Base-by-base conservation (phyloP, 2,888 invertebrate species). In the Chloroclysta siterata region DNA sequence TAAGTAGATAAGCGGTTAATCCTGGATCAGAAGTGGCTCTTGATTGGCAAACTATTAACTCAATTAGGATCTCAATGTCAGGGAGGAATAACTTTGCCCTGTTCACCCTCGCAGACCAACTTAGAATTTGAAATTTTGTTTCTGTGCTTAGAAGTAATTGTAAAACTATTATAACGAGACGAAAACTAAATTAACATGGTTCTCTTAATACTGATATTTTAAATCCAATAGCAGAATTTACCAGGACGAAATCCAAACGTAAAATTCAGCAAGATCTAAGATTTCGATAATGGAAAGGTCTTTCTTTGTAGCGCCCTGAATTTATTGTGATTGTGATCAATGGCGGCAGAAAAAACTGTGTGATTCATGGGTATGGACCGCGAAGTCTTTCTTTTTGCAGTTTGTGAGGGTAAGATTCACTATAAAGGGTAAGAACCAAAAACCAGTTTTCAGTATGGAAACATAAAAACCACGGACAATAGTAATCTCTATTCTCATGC, bases 401-500 rank as follows among this genome's bases (percentile, higher is more conserved):
- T 50, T 33, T 8, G 33, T 14, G 29, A 17, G 8, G 4, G 6
- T 44, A 44, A 44, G 46, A 46, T 4, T 33, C 33, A 33, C 33
- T 5, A 33, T 0, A 5, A 33, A 33, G 33, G 5, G 33, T 8
- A 33, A 8, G 33, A 33, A 33, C 15, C 8, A 22, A 22, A 22
- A 44, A 28, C 28, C 22, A n/a, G 1, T 33, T 8, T 0, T 29
- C 2, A 7, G 29, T 48, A 36, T 42, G 17, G 53, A 48, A 56
- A 48, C n/a, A n/a, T 51, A 46, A 58, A 44, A 51, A 55, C 28
- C 11, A 55, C 46, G 42, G 55, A 68, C 69, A 60, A 73, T 61
- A 58, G 54, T 63, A 71, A 79, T 78, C 78, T 83, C 82, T 85
- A 84, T 83, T 79, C 79, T 75, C 81, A 85, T 74, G 78, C 59